phyloP scores from a whole-genome alignment of 37 sponge, comb jelly and placozoan genomes.

The Mnemiopsis leidyi region DNA sequence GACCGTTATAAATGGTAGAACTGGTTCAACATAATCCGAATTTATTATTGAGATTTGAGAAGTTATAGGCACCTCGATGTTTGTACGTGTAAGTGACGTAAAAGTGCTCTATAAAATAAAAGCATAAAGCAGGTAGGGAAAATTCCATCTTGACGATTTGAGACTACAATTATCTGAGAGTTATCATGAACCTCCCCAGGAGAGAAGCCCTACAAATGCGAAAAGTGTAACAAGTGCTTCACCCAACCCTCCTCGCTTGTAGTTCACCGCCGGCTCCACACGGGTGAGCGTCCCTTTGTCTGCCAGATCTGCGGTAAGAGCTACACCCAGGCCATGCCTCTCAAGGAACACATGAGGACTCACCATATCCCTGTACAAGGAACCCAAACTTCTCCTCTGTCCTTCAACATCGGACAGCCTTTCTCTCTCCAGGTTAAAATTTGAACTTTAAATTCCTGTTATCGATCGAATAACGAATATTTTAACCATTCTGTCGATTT shows the following conservation, averaged over 20 bases:
- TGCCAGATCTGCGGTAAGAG: slow-evolving; percentile 11
- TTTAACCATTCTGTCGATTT: too few relatives aligned
- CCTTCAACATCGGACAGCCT: slow-evolving; percentile 62
- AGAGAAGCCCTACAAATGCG: slow-evolving; percentile 63
- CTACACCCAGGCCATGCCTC: neutral
- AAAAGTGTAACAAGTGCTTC: slow-evolving; percentile 34
- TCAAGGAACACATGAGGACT: slow-evolving; percentile 50
- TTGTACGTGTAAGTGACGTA: too few relatives aligned
- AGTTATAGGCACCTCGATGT: too few relatives aligned
- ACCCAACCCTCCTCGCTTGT: slow-evolving; percentile 63
- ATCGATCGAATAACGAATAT: too few relatives aligned
- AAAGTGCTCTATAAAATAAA: too few relatives aligned
- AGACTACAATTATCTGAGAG: neutral
- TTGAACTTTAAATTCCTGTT: too few relatives aligned
- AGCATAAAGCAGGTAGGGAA: neutral
- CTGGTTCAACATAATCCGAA: too few relatives aligned
- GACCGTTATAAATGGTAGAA: too few relatives aligned
- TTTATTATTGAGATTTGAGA: too few relatives aligned
- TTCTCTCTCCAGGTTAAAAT: slow-evolving; percentile 36
- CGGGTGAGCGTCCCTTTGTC: slow-evolving; percentile 14
- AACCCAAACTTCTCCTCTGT: neutral
- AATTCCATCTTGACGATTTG: neutral
- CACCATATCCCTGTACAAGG: neutral
- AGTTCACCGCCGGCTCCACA: slow-evolving; percentile 35
- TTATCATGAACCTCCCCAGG: neutral